Evolutionary conservation across 2,888 invertebrate species (phyloP), one percentile per base, ranked within the genome.

Genomic region (Oscheius sp.): DNA sequence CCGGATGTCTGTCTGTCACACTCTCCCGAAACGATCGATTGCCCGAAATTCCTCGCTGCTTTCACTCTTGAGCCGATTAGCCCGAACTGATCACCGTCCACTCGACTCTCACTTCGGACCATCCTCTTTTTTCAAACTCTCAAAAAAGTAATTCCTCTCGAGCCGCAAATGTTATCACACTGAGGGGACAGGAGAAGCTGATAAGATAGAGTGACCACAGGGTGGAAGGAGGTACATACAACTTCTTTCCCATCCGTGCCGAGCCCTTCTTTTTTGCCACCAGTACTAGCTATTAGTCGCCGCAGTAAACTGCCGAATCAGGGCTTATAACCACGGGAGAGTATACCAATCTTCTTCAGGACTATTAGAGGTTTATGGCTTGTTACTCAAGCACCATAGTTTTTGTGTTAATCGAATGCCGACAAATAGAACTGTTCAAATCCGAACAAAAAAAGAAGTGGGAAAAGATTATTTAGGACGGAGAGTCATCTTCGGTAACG

Each of bases 11-110:
- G 42, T 42, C 42, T 42, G 21, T 21, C 21, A 21, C 42, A 42
- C 42, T 42, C 42, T 68, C 53, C 68, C 68, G 68, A 68, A 68
- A 68, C 51, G 68, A 68, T 68, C 68, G 68, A 68, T 68, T 32
- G 53, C n/a, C 68, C 68, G 68, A 68, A 51, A 68, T 68, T 68
- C 68, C 68, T 53, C 68, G 37, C 53, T 53, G 55, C 68, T 68
- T 68, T 68, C 68, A 68, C 68, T 55, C 55, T 68, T 68, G 68
- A 68, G 68, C 68, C 68, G 68, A 68, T 68, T 68, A 68, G 68
- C 50, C 47, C 63, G 62, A 63, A 47, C 63, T 63, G 68, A 68
- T 68, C 68, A 53, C 33, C 53, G 53, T 68, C 68, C 68, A 35
- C 53, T 53, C 29, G 29, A 21, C 55, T 55, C 32, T 55, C 63